Evolutionary conservation across 2,888 invertebrate genomes (phyloP), one percentile per base, ranked within the genome.

Genomic region (Eilema caniola): DNA sequence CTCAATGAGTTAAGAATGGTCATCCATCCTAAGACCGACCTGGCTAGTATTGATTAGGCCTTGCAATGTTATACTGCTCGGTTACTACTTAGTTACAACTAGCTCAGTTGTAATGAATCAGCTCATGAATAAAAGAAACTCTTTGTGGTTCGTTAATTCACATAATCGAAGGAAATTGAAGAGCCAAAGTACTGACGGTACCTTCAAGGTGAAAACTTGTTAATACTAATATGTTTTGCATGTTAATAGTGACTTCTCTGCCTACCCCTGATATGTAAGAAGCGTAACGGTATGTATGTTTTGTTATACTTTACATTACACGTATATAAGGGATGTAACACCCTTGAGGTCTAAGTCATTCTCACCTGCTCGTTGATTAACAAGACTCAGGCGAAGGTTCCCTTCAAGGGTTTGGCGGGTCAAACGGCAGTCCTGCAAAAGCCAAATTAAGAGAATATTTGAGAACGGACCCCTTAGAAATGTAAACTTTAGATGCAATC

Each of bases 121-220:
- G 33, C 67, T 76, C 71, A 80, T 80, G 75, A 82, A 81, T 82
- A 81, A 79, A 78, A 75, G 78, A 81, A 81, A 82, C 56, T 73
- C 70, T 57, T 73, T 70, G 59, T 71, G 71, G 76, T 82, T 82
- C 76, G 81, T 82, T 81, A 81, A 77, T 68, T 82, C 72, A 23
- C 20, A 20, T 80, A 78, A 81, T 73, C 73, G 66, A 68, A 80
- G 74, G 77, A 80, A 79, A 80, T 73, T 77, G 75, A 70, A 73
- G 47, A 79, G 72, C 71, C 66, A 70, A 11, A 33, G 33, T 33
- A 33, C 33, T 11, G 31, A 33, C 57, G 70, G 70, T 69, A 73
- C 66, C 70, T 71, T 64, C 73, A 64, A 68, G 70, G 66, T 68
- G 65, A 71, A 78, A 47, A 67, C 63, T 72, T 66, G 66, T 67